These are phyloP conservation scores for Hoplostethus mediterraneus DNA, from an alignment of 2,797 vertebrate species.

Conservation along the genomic window DNA sequence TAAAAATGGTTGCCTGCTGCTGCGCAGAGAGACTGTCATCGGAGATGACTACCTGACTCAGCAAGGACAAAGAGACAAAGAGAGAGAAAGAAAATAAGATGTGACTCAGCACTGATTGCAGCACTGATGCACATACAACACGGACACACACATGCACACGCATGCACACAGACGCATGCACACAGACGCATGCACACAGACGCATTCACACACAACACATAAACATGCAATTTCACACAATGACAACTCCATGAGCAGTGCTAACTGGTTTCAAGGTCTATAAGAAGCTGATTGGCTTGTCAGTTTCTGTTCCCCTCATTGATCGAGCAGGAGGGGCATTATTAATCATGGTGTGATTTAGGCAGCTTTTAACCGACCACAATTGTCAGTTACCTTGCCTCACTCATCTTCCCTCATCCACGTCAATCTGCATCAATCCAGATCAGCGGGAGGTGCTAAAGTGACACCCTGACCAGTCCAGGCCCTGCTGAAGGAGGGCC, in stretches of 20 bases:
- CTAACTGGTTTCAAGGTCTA: background rate
- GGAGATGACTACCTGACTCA: constrained; percentile 78
- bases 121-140: constrained; percentile 33
- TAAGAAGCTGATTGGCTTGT: background rate
- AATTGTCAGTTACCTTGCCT: constrained; percentile 58
- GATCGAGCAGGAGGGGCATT: constrained; percentile 13
- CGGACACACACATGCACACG: constrained; percentile 8
- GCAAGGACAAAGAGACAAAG: constrained; percentile 73
- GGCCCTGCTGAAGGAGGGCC: constrained; percentile 41
- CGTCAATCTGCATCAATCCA: constrained; percentile 72
- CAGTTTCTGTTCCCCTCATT: constrained; percentile 7
- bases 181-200: background rate
- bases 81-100: constrained; percentile 25
- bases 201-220: no score
- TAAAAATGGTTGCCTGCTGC: constrained; percentile 58
- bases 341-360: constrained; percentile 26
- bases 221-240: constrained; percentile 3
- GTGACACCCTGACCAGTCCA: constrained; percentile 74
- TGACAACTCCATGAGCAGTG: constrained; percentile 4
- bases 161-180: background rate
- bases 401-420: constrained; percentile 63
- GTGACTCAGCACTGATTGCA: constrained; percentile 55
- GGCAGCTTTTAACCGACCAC: constrained; percentile 21
- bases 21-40: constrained; percentile 70
- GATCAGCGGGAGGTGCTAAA: constrained; percentile 79